Conservation (phyloP, 2,797 vertebrate species). For the Phalloptychus januarius region DNA sequence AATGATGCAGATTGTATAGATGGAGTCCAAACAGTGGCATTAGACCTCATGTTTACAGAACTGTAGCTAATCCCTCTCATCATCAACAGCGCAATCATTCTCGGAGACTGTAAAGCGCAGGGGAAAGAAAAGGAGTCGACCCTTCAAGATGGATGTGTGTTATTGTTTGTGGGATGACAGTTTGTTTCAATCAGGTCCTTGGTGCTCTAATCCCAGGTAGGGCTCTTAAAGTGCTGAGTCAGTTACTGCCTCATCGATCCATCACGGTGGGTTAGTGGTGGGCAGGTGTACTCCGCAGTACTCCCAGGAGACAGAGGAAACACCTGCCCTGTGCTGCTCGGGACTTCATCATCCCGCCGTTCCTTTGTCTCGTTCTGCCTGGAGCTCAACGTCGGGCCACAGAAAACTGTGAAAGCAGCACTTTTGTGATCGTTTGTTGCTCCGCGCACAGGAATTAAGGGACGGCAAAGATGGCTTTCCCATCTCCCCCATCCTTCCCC, state of each 20-base stretch:
- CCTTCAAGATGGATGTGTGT: slow-evolving; percentile 85
- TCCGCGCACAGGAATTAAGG: slow-evolving; percentile 77
- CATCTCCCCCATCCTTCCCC: slow-evolving; percentile 52
- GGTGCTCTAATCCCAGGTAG: slow-evolving; percentile 87
- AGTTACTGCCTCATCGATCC: slow-evolving; percentile 86
- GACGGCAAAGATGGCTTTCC: slow-evolving; percentile 65
- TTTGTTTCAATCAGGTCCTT: slow-evolving; percentile 89
- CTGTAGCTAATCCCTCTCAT: slow-evolving; percentile 63
- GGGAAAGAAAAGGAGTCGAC: slow-evolving; percentile 59
- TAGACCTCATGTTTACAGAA: slow-evolving; percentile 69
- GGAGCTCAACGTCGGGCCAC: slow-evolving; percentile 75
- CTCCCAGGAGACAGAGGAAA: slow-evolving; percentile 83
- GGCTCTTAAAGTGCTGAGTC: slow-evolving; percentile 86
- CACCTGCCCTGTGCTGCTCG: slow-evolving; percentile 81
- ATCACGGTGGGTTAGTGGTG: slow-evolving; percentile 83
- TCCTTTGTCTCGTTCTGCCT: slow-evolving; percentile 79
- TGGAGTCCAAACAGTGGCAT: slow-evolving; percentile 67
- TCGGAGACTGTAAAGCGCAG: slow-evolving; percentile 67
- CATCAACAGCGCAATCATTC: slow-evolving; percentile 75
- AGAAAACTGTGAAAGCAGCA: slow-evolving; percentile 86
- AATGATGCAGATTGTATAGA: slow-evolving; percentile 74
- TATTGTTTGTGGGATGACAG: slow-evolving; percentile 93
- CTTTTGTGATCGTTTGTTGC: slow-evolving; percentile 84
- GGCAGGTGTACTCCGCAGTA: slow-evolving; percentile 82
- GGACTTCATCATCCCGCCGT: slow-evolving; percentile 76